phyloP scores from a whole-genome alignment of 2,797 vertebrate genomes.

The Rhynchotus rufescens region DNA sequence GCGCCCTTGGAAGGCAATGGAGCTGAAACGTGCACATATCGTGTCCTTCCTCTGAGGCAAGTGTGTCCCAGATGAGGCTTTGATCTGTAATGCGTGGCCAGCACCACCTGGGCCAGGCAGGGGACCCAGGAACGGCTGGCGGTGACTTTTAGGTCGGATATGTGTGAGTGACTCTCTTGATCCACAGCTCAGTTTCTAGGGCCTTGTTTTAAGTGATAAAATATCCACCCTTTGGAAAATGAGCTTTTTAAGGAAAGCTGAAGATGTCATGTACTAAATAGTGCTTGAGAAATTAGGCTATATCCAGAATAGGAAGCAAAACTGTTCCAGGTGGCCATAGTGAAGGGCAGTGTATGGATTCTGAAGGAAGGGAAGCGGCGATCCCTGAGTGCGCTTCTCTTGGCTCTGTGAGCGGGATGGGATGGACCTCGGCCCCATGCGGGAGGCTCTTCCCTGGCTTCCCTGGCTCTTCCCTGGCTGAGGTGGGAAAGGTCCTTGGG shows the following conservation, averaged over 20 bases:
- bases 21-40: background rate
- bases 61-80: conserved; percentile 33
- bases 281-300: background rate
- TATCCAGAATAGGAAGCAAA: background rate
- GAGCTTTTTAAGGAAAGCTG: background rate
- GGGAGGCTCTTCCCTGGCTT: background rate
- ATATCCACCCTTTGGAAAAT: background rate
- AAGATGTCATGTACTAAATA: background rate
- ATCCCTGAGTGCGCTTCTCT: background rate
- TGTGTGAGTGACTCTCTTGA: background rate
- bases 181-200: background rate
- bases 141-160: background rate
- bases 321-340: background rate
- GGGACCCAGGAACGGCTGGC: background rate
- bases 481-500: background rate
- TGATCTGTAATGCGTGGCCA: background rate
- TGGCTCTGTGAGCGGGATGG: rapidly evolving
- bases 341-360: background rate
- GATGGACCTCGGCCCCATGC: background rate
- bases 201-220: background rate
- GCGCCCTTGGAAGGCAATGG: background rate
- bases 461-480: too few species aligned
- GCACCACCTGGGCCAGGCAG: background rate
- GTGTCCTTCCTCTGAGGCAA: background rate
- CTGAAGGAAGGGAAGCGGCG: background rate